Evolutionary conservation across 2,888 invertebrate species (phyloP).

Genomic region (Craniophora ligustri): DNA sequence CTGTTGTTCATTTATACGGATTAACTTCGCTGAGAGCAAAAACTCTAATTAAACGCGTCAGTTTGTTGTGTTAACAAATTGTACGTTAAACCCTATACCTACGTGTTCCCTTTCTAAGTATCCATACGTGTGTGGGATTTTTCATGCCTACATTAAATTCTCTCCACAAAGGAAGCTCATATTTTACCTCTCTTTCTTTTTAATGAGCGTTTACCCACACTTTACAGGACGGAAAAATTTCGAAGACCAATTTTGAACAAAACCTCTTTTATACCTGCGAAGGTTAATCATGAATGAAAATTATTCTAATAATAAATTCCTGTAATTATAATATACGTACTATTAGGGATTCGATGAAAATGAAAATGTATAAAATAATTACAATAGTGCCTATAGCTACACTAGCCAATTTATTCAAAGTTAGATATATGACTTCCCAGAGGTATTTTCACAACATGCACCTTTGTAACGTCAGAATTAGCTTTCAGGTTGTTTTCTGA

Average conservation of each 20-base stretch:
- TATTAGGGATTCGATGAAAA: too few species aligned
- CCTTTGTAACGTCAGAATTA: too few species aligned
- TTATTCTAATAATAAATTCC: neutral
- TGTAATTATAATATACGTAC: too few species aligned
- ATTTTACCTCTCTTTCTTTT: constrained; percentile 20
- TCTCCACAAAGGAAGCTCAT: constrained; percentile 10
- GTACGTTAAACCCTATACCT: constrained; percentile 41
- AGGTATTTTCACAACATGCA: too few species aligned
- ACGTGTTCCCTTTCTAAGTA: constrained; percentile 28
- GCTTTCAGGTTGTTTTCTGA: too few species aligned
- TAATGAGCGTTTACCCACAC: constrained; percentile 16
- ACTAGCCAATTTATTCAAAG: too few species aligned
- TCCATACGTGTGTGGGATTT: constrained; percentile 19
- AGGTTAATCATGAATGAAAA: too few species aligned
- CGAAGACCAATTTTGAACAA: neutral
- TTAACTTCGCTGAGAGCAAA: constrained; percentile 80
- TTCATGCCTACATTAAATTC: constrained; percentile 31
- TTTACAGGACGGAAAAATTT: constrained; percentile 6
- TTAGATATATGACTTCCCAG: too few species aligned
- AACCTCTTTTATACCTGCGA: too few species aligned
- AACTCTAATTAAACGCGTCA: constrained; percentile 73
- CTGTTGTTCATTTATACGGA: constrained; percentile 83
- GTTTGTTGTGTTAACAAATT: constrained; percentile 61
- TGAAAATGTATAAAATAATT: neutral
- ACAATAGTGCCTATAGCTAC: too few species aligned